Evolutionary conservation across 2,113 vertebrate species (phyloP).

Genomic region (Opisthocomus hoazin): DNA sequence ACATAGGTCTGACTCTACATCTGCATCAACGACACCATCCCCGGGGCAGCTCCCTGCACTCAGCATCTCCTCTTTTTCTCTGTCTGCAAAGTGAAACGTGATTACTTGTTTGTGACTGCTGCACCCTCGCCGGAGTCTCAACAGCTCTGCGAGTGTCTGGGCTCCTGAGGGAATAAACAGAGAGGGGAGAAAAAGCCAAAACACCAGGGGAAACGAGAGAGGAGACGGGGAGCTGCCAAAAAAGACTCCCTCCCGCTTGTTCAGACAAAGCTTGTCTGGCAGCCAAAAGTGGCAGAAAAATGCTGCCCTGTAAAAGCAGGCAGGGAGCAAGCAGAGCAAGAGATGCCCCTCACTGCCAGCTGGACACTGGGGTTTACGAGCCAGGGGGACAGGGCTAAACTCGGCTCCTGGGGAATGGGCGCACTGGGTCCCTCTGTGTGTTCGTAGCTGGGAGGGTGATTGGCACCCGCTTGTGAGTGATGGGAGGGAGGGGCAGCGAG

Average conservation of each 20-base stretch:
- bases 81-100: not conserved
- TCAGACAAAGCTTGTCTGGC: conserved; percentile 29
- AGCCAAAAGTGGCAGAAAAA: conserved; percentile 32
- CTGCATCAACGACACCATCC: not conserved
- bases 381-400: not conserved
- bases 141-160: conserved; percentile 5
- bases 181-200: conserved; percentile 42
- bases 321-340: not conserved
- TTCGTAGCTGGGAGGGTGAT: not conserved
- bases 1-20: not conserved
- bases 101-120: not conserved
- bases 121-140: conserved; percentile 10
- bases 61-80: conserved; percentile 34
- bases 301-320: not conserved
- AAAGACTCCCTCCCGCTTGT: conserved; percentile 35
- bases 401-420: fast-evolving
- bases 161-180: conserved; percentile 59
- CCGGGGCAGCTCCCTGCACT: not conserved
- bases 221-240: not conserved
- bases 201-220: conserved; percentile 21
- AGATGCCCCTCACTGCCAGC: not conserved
- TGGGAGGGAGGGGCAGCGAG: not conserved
- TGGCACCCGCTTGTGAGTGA: not conserved
- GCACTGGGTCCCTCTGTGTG: not conserved
- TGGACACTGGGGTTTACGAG: not conserved